These are phyloP conservation scores for Oceanodroma tethys DNA, from an alignment of 2,113 vertebrate genomes.

Conservation along the genomic window DNA sequence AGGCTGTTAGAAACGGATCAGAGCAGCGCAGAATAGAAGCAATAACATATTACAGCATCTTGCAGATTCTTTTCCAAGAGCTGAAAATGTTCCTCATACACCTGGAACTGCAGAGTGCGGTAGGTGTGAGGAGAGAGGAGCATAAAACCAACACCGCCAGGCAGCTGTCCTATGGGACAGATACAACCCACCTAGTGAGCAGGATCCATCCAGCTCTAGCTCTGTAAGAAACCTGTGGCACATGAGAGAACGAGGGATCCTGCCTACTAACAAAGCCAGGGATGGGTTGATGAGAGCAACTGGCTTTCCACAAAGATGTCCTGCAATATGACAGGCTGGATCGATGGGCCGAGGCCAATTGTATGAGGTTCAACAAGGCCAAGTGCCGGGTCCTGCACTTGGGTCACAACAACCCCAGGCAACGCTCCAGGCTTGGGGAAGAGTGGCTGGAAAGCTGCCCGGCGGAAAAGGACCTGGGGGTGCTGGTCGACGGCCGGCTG, in stretches of 20 bases:
- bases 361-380: no score
- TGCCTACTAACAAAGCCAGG: no score
- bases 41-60: background rate
- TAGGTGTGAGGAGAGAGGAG: background rate
- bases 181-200: background rate
- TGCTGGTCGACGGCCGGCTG: no score
- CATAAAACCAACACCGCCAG: background rate
- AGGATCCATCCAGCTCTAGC: background rate
- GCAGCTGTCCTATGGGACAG: background rate
- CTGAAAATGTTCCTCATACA: background rate
- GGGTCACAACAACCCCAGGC: no score
- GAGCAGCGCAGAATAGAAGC: background rate
- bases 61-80: background rate
- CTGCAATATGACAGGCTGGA: background rate
- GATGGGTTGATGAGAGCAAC: background rate
- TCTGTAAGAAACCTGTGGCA: background rate
- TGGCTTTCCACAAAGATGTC: background rate
- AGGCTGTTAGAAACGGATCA: background rate
- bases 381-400: no score
- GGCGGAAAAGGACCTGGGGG: no score
- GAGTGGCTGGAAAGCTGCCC: no score
- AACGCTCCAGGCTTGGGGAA: no score
- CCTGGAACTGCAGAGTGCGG: background rate
- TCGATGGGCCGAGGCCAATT: no score
- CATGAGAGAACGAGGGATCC: fast-evolving